Evolutionary conservation across 1,140 invertebrate species (phyloP), one percentile per base, ranked within the genome.

Genomic region (Cryptotermes secundus): DNA sequence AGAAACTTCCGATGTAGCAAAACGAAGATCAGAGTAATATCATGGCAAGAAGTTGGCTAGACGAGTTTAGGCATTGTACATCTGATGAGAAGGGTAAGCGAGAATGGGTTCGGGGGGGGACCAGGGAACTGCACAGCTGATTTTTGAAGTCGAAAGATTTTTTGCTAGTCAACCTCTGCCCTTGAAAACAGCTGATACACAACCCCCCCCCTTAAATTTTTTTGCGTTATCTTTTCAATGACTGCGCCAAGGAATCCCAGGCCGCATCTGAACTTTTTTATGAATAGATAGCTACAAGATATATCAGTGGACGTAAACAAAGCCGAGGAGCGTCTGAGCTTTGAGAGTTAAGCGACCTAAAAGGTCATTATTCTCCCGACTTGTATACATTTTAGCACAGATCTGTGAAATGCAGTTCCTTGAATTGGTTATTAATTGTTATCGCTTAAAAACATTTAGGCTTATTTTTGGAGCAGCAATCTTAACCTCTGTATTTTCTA

Each of bases 131-230:
- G 16, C n/a, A 12, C 59, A 72, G 59, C 59, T 72, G 59, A 72
- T 72, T 72, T 72, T 31, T 72, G 59, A 72, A 72, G 7, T 72
- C 53, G 7, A 59, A 72, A 72, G 59, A 72, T 72, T 72, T 72
- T 72, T 72, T 72, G 59, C 59, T 72, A 72, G 26, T n/a, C 59
- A 72, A n/a, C 0, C 59, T n/a, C n/a, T 72, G 59, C 59, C 59
- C 59, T 72, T 72, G 59, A 1, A 72, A 72, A n/a, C 59, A 72
- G 59, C 59, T 72, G 59, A 72, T 31, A 26, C n/a, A 72, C 31
- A 72, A n/a, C 31, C 16, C 26, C 59, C 59, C n/a, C 16, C 59
- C 26, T 72, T 14, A 4, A 6, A n/a, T 72, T 72, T n/a, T n/a
- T 72, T 72, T 72, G 59, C 59, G 3, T 31, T 31, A 72, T n/a